Base-by-base conservation (phyloP, 2,797 vertebrate species). In the Galagoides demidoff region DNA sequence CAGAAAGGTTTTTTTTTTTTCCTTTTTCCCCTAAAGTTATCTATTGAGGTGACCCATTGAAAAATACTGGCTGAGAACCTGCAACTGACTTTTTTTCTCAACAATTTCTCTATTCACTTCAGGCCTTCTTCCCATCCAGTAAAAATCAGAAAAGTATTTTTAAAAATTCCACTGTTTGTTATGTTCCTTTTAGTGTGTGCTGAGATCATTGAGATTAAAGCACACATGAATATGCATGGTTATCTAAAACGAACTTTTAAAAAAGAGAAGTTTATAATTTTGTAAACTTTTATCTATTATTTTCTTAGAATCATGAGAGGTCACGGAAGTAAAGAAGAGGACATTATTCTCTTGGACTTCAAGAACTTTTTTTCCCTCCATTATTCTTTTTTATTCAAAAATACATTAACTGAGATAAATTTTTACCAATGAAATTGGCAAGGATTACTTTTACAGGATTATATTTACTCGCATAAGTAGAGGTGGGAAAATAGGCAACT, bases 331-430 rank as follows among this genome's bases (percentile, higher is more conserved):
- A 82, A 93, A 55, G 55, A 66, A 49, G 61, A 93, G 49, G 25
- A 57, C 7, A 64, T 64, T 89, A 64, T 90, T 52, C 14, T 52
- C 20, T 84, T 68, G 57, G 25, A 76, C 25, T 23, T 92, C 11
- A 55, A 77, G 43, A 74, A 78, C 52, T 86, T 87, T 76, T 86
- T 94, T 55, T 97, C 70, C 68, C 68, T 92, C 89, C 14, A 23
- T 66, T 68, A 4, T 90, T 86, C 22, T 77, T 92, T 92, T 84
- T 29, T 89, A 79, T 85, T 95, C 37, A 81, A 92, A 96, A 85
- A 73, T 87, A 31, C 74, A 90, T 90, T 13, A 90, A 84, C n/a
- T 55, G 29, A 84, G 68, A 66, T 49, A 57, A 74, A 22, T 93
- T 92, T 92, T 90, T 34, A 82, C 11, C 52, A 37, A 76, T 71